A percentile compares a stretch with the other conserved stretches of the same genome.
Evolutionary conservation across 1,140 invertebrate species (phyloP).

Genomic region (Drosophila sproati): DNA sequence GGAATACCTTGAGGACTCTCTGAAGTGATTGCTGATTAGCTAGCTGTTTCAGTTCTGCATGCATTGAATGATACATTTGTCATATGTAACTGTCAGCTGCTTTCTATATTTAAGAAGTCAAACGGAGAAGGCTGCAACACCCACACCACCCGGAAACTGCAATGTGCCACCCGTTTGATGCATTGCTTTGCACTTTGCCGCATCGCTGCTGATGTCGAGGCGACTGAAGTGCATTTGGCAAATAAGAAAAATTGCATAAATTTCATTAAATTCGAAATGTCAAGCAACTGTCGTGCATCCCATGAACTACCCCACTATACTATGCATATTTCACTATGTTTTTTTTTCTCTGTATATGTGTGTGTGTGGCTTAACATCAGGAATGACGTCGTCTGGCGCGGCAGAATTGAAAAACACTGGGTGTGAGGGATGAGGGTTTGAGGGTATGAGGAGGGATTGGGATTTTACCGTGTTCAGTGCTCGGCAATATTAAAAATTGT

Average conservation of each 20-base stretch:
- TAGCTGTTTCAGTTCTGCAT: constrained; percentile 1
- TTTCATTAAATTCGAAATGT: constrained; percentile 83
- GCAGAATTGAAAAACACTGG: constrained; percentile 14
- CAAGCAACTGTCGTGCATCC: constrained; percentile 72
- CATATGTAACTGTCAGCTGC: constrained; percentile 46
- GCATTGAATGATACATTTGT: constrained; percentile 35
- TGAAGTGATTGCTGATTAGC: constrained; percentile 29
- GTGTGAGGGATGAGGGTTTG: background rate
- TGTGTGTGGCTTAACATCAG: constrained; percentile 47
- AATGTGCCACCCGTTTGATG: constrained; percentile 64
- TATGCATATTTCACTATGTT: constrained; percentile 13
- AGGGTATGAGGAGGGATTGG: too few relatives aligned
- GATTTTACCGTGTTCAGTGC: constrained; percentile 23
- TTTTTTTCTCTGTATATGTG: constrained; percentile 11
- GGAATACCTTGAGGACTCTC: background rate
- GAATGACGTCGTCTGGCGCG: constrained; percentile 53
- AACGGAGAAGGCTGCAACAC: constrained; percentile 21
- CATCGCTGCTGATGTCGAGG: constrained; percentile 58
- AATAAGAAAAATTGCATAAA: constrained; percentile 84
- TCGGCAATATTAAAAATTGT: constrained; percentile 82
- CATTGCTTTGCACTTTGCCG: constrained; percentile 74
- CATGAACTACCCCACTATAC: constrained; percentile 7
- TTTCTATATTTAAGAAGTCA: constrained; percentile 64
- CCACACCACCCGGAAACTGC: constrained; percentile 14
- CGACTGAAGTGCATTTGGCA: constrained; percentile 78